phyloP scores from a whole-genome alignment of 2,797 vertebrate species.

The Leptodactylus fallax region DNA sequence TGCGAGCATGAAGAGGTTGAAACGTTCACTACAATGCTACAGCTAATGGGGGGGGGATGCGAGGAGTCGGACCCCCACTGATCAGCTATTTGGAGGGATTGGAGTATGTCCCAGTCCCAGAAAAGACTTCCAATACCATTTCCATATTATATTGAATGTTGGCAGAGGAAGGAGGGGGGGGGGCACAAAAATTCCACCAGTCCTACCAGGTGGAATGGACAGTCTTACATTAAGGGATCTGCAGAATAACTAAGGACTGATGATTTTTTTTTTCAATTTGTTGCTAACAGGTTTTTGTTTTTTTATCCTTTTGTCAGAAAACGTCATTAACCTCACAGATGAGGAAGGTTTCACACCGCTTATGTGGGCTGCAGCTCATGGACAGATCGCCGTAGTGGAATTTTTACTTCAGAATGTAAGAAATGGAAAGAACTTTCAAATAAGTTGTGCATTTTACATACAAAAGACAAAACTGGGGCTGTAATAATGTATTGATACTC shows the following conservation, averaged over 20 bases:
- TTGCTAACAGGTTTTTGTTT: neutral
- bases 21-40: too few relatives aligned
- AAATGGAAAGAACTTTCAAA: conserved; percentile 43
- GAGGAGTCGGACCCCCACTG: too few relatives aligned
- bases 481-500: neutral
- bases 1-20: too few relatives aligned
- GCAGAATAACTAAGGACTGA: too few relatives aligned
- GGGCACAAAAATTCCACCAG: too few relatives aligned
- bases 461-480: neutral
- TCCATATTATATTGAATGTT: too few relatives aligned
- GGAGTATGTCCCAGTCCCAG: too few relatives aligned
- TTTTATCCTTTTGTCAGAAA: conserved; percentile 76
- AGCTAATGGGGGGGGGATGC: too few relatives aligned
- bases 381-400: conserved; percentile 97
- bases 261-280: neutral
- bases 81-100: too few relatives aligned
- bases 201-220: too few relatives aligned
- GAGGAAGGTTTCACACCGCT: conserved; percentile 98
- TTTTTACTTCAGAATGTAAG: conserved; percentile 97
- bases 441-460: neutral
- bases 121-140: too few relatives aligned
- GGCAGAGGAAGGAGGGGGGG: too few relatives aligned
- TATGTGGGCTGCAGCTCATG: conserved; percentile 99
- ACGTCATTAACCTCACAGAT: conserved; percentile 94
- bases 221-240: neutral